A percentile compares a stretch with the other conserved stretches of the same genome.
phyloP scores from a whole-genome alignment of 1,140 invertebrate genomes.

The Steinernema khuongi region DNA sequence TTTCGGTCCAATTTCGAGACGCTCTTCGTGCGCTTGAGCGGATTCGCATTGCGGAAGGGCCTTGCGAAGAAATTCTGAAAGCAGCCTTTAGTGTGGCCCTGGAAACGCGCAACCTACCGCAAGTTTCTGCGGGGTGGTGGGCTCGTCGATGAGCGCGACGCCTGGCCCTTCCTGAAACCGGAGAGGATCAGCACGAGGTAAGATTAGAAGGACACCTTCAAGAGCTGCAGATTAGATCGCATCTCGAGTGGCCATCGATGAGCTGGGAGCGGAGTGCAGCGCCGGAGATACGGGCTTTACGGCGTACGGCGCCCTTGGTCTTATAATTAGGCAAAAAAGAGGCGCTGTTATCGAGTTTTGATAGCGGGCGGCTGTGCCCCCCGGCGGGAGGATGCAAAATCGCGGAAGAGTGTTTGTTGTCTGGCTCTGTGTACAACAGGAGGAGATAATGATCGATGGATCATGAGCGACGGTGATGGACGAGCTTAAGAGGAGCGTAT shows the following conservation, averaged over 20 bases:
- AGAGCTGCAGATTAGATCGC: not conserved
- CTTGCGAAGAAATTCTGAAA: conserved; percentile 53
- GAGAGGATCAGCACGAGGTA: not conserved
- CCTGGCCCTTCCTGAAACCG: conserved; percentile 30
- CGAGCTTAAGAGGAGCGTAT: no score
- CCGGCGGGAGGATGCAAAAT: not conserved
- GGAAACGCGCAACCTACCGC: conserved; percentile 33
- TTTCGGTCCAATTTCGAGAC: conserved; percentile 52
- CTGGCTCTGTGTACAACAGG: not conserved
- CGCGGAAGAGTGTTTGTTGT: not conserved
- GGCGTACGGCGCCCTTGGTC: not conserved
- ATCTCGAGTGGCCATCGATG: not conserved
- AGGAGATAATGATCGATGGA: not conserved
- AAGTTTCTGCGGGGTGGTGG: conserved; percentile 40
- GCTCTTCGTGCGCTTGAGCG: conserved; percentile 56
- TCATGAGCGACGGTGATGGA: not conserved
- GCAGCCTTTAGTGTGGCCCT: not conserved
- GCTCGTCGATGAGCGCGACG: conserved; percentile 34
- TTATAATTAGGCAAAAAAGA: conserved; percentile 2
- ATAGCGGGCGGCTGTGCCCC: not conserved
- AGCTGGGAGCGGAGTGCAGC: not conserved
- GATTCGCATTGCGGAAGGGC: conserved; percentile 50
- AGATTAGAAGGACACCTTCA: not conserved
- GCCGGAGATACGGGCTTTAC: not conserved
- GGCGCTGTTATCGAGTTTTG: not conserved